Conservation (phyloP, 2,797 vertebrate genomes). For the Anisognathus igniventris region DNA sequence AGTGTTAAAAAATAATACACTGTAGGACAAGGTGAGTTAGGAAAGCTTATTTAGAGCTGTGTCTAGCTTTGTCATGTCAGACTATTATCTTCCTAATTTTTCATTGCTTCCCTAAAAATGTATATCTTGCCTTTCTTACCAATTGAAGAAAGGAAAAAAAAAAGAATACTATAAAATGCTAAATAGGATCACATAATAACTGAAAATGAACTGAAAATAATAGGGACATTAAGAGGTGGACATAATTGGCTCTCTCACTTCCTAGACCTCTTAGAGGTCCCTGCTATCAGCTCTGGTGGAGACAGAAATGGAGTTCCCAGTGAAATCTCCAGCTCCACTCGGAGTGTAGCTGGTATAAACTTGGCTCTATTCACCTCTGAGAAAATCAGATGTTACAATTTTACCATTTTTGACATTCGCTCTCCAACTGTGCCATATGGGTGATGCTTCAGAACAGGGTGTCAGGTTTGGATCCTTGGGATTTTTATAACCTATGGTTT, state of each 20-base stretch:
- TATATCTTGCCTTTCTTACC: not conserved
- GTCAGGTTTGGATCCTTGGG: not conserved
- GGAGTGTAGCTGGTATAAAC: not conserved
- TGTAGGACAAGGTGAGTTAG: slow-evolving; percentile 20
- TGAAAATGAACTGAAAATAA: not conserved
- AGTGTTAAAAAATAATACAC: slow-evolving; percentile 18
- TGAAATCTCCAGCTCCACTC: not conserved
- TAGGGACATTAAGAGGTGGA: not conserved
- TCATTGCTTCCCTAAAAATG: not conserved
- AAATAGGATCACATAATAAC: not conserved
- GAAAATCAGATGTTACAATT: not conserved
- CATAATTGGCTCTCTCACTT: not conserved
- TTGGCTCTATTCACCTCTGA: not conserved
- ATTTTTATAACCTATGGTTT: not conserved
- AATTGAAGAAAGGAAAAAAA: not conserved
- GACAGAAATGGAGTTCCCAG: not conserved
- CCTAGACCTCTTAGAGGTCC: not conserved
- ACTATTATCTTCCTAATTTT: not conserved
- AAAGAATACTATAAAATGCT: not conserved
- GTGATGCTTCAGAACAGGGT: not conserved
- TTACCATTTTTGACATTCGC: not conserved
- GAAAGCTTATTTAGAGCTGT: slow-evolving; percentile 1
- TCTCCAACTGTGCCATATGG: not conserved
- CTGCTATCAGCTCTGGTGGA: not conserved
- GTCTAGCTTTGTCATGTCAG: not conserved